Base-by-base conservation (phyloP, 2,888 invertebrate species). In the Ormyrus labotus region DNA sequence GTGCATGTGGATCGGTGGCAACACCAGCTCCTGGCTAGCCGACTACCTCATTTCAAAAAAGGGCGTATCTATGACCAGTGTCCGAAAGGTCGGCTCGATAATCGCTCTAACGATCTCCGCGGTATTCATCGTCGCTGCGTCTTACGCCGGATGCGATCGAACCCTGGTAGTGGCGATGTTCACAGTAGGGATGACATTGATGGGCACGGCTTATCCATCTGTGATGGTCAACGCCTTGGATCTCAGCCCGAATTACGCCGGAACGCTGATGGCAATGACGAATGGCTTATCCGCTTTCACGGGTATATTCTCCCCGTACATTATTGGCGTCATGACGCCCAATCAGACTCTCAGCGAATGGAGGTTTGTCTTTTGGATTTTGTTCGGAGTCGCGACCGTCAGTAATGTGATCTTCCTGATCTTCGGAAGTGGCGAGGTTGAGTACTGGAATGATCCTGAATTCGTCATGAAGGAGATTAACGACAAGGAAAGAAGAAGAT, bases 351-450 rank as follows among this genome's bases (percentile, higher is more conserved):
- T 87, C 2, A 89, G 90, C 13, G 93, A 96, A 91, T 97, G 97
- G 97, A 92, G 95, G 50, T 86, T 93, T 0, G 96, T 96, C 0
- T 96, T 96, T 89, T 96, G 96, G 95, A 94, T 96, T 57, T 94
- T 96, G 65, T 92, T 96, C 8, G 94, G 88, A 0, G 93, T 96
- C 2, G 93, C 96, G 79, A 89, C 93, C 0, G 80, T 93, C 0
- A 95, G 96, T 1, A 95, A 95, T 86, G 60, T 94, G 0, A 86
- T 96, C 7, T 97, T 95, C 89, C 85, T 94, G 5, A 72, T 95
- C 6, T 95, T 93, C 88, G 96, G 95, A 0, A 94, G 94, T 83
- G 96, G 95, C 0, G 95, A 96, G 58, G 93, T 95, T 60, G 94
- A 95, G 82, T 93, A 93, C 87, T 97, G 96, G 96, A 96, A 96